A percentile compares a stretch with the other conserved stretches of the same genome.
These are phyloP conservation scores for Stichopus chloronotus DNA, from an alignment of 35 echinoderm and acorn worm genomes.

Conservation along the genomic window DNA sequence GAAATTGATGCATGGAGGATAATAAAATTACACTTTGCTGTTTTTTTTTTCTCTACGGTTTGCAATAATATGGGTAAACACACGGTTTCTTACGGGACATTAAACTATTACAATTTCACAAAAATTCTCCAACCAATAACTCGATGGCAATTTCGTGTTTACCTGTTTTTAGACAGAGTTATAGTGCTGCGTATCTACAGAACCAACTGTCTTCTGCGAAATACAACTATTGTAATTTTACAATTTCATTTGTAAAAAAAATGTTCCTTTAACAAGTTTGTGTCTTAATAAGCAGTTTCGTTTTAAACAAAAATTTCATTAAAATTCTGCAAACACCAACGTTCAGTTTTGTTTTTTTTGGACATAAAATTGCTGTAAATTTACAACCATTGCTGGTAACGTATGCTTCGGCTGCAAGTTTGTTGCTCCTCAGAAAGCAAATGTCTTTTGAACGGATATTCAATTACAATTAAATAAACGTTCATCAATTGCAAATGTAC, in stretches of 20 bases:
- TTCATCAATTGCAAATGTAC: too few species aligned
- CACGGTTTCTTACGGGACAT: background rate
- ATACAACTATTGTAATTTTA: background rate
- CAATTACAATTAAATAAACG: background rate
- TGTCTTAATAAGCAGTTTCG: background rate
- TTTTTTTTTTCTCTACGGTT: background rate
- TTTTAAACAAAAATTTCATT: background rate
- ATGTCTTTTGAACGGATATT: conserved; percentile 12
- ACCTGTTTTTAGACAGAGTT: background rate
- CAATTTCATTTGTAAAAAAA: background rate
- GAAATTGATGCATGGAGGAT: background rate
- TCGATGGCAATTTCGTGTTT: background rate
- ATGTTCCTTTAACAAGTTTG: background rate
- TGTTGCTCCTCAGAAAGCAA: background rate
- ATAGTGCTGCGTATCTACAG: background rate
- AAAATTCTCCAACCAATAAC: background rate
- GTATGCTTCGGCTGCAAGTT: conserved; percentile 27
- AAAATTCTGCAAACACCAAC: background rate
- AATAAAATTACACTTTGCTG: background rate
- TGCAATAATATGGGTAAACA: background rate
- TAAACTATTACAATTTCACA: background rate
- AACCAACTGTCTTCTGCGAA: background rate
- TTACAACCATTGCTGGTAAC: background rate
- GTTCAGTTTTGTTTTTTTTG: background rate
- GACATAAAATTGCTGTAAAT: background rate